A percentile compares a stretch with the other conserved stretches of the same genome.
These are phyloP conservation scores for Bombycilla garrulus DNA, from an alignment of 2,113 vertebrate species.

Conservation along the genomic window DNA sequence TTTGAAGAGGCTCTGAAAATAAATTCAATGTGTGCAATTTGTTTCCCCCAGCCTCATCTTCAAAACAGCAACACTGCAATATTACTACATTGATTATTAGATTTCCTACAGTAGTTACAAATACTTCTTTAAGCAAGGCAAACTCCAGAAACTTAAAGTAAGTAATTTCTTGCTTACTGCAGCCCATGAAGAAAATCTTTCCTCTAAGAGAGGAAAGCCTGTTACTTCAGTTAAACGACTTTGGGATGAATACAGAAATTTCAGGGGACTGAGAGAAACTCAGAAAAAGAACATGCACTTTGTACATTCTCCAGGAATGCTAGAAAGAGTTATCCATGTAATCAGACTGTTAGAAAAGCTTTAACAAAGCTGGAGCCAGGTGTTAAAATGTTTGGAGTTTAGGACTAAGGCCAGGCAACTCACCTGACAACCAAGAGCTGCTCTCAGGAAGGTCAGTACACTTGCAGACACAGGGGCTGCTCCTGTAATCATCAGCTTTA, in stretches of 20 bases:
- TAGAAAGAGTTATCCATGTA: neutral
- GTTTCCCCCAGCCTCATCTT: neutral
- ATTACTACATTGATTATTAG: neutral
- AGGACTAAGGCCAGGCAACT: conserved; percentile 9
- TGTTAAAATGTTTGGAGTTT: neutral
- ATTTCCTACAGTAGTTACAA: neutral
- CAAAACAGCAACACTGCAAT: neutral
- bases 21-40: neutral
- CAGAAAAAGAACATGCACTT: neutral
- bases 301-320: neutral
- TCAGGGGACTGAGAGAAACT: neutral
- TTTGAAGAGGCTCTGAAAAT: neutral
- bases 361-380: neutral
- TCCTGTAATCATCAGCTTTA: conserved; percentile 91
- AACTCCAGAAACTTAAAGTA: neutral
- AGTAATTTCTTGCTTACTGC: neutral
- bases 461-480: conserved; percentile 92
- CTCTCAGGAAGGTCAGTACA: conserved; percentile 89
- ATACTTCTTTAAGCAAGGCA: neutral
- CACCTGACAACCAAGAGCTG: conserved; percentile 96
- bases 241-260: neutral
- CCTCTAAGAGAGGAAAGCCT: neutral
- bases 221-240: neutral
- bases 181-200: rapidly evolving
- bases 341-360: neutral